A percentile compares a stretch with the other conserved stretches of the same genome.
Evolutionary conservation across 2,888 invertebrate genomes (phyloP).

Genomic region (Drosophila diplacantha): DNA sequence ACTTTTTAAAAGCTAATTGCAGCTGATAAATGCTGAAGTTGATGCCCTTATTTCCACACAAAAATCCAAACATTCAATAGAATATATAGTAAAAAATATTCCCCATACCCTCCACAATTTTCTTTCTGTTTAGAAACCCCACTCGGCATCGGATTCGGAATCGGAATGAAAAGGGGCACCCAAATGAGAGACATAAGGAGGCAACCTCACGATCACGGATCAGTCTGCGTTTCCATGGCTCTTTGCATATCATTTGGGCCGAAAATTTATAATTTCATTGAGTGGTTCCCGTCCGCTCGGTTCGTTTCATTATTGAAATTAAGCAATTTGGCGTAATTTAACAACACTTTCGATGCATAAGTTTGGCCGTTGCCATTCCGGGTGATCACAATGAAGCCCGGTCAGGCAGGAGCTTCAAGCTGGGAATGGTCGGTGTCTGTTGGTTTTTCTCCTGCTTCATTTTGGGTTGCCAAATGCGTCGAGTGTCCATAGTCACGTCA

Average conservation of each 20-base stretch:
- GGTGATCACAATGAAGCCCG: conserved; percentile 63
- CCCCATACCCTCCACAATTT: background rate
- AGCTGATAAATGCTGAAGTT: no score
- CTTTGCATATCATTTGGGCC: conserved; percentile 66
- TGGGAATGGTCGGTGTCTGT: conserved; percentile 6
- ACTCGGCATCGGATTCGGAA: conserved; percentile 8
- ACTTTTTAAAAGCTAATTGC: no score
- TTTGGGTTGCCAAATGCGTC: conserved; percentile 31
- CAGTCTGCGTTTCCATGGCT: conserved; percentile 45
- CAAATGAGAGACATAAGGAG: conserved; percentile 16
- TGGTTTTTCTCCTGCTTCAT: conserved; percentile 9
- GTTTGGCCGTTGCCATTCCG: conserved; percentile 63
- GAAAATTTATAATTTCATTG: conserved; percentile 73
- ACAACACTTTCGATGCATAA: conserved; percentile 77
- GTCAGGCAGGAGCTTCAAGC: conserved; percentile 9
- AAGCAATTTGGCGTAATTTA: conserved; percentile 77
- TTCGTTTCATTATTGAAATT: conserved; percentile 75
- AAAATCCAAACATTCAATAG: no score
- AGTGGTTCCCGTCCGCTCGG: conserved; percentile 46
- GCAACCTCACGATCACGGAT: conserved; percentile 48
- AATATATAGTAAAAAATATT: background rate
- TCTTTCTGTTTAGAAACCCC: conserved; percentile 5
- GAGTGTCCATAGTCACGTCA: conserved; percentile 70
- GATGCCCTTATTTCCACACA: no score
- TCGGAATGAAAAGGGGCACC: conserved; percentile 8